Base-by-base conservation (phyloP, 2,888 invertebrate genomes). In the Zygaena filipendulae region DNA sequence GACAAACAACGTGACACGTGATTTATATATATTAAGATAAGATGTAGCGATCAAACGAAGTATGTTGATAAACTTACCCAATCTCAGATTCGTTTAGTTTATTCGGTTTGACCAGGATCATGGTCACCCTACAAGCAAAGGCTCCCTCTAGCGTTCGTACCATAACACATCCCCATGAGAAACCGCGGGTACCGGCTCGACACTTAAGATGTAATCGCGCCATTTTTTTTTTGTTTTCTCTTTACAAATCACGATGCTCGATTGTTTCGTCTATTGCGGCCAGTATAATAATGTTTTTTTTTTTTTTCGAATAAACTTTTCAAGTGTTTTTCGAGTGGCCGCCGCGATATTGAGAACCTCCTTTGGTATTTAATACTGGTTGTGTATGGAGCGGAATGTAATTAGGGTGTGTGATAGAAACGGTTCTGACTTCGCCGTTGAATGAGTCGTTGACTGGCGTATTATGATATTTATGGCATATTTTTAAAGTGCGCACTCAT, bases 101-200 rank as follows among this genome's bases (percentile, higher is more conserved):
- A n/a, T n/a, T n/a, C n/a, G n/a, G n/a, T n/a, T n/a, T n/a, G n/a
- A n/a, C n/a, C 1, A 2, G 31, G 31, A 8, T 2, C 7, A 35
- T 39, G 32, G 42, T 21, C 53, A 60, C 63, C 51, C 48, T 47
- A 56, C 19, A n/a, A 7, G 23, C 16, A 26, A 27, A 44, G 52
- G 60, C 66, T 74, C 77, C 77, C 77, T 71, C 70, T 58, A 64
- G 77, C 61, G 64, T 50, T 45, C 39, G 62, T 70, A 71, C 70
- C 72, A 68, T 60, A 77, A 77, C 77, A 79, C 52, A 61, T 51
- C 77, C 71, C 75, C 77, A 77, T 79, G 77, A 75, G 77, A 77
- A 79, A 70, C 60, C 55, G 52, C 59, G 60, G 52, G 54, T 57
- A 57, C 57, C 50, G n/a, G 49, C 54, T 62, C 53, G 43, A 57